Evolutionary conservation across 2,888 invertebrate genomes (phyloP), one percentile per base, ranked within the genome.

Genomic region (Eledone cirrhosa): DNA sequence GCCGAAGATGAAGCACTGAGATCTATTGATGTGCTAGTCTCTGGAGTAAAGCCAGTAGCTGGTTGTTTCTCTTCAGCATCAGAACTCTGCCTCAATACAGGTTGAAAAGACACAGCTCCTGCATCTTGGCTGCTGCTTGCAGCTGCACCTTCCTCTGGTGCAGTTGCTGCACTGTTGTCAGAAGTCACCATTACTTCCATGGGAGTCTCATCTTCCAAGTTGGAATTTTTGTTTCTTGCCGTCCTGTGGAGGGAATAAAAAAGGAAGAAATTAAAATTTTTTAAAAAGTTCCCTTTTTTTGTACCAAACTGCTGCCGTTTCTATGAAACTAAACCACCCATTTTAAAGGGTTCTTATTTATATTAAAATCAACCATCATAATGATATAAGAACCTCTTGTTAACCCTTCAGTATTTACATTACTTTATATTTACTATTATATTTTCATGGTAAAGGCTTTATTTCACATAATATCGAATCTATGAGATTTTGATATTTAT

Each of bases 111-210:
- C 13, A 41, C 72, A 72, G 31, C 41, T 8, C 33, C 22, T 27
- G 31, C 41, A 33, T 72, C 72, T 41, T n/a, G 31, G 22, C 33
- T 41, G 22, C 31, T 41, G 8, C 13, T 31, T n/a, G n/a, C 72
- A 31, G 41, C 72, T 31, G n/a, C 22, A 72, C n/a, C n/a, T 16
- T 31, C 67, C n/a, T 41, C 29, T 31, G 27, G 33, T n/a, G 33
- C 72, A 72, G 72, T n/a, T 31, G 72, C 41, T 22, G 72, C 31
- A 41, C n/a, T 72, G 72, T 31, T 72, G 13, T 72, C 33, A 5
- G 72, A 41, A 41, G 41, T 72, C n/a, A 72, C 72, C 72, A 72
- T 72, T 31, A 72, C 72, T 72, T 72, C 72, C 72, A 72, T 72
- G 19, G 72, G 72, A 72, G 72, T 72, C 41, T 72, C 72, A n/a